phyloP scores from a whole-genome alignment of 2,888 invertebrate genomes.

The Gymnocheta viridis region DNA sequence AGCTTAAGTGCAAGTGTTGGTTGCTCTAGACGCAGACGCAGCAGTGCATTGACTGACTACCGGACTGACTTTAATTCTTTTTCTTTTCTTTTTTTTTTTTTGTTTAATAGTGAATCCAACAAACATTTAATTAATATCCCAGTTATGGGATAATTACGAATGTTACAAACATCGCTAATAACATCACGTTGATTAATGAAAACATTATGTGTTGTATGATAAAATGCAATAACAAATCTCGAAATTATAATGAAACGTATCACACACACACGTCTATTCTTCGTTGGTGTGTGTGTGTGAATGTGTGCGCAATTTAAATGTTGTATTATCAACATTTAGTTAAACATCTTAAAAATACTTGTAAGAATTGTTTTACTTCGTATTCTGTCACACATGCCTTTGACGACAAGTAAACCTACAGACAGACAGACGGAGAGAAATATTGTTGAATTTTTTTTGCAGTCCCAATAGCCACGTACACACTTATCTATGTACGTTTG shows the following conservation, averaged over 20 bases:
- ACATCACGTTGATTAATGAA: constrained; percentile 70
- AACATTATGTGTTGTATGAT: constrained; percentile 68
- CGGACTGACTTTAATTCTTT: no score
- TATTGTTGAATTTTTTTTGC: constrained; percentile 1
- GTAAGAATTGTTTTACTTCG: constrained; percentile 29
- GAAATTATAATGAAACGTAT: constrained; percentile 65
- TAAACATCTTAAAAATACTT: constrained; percentile 48
- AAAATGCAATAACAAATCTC: constrained; percentile 66
- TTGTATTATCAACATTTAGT: constrained; percentile 22
- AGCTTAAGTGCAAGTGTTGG: constrained; percentile 39
- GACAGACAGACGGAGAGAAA: neutral
- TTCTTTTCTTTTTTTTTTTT: neutral
- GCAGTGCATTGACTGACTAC: neutral
- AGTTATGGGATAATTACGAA: constrained; percentile 70
- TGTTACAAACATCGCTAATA: constrained; percentile 63
- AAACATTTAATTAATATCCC: constrained; percentile 68
- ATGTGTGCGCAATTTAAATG: constrained; percentile 43
- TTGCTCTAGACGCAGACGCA: constrained; percentile 11
- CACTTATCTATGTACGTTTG: neutral
- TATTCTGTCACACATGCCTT: constrained; percentile 17
- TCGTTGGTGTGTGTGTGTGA: neutral
- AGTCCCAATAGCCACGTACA: neutral
- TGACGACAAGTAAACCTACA: neutral
- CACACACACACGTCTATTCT: neutral
- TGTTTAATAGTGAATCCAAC: constrained; percentile 7